Percentiles rank a stretch among this genome's conserved stretches.
These are phyloP conservation scores for Alectura lathami DNA, from an alignment of 2,113 vertebrate genomes.

Conservation along the genomic window DNA sequence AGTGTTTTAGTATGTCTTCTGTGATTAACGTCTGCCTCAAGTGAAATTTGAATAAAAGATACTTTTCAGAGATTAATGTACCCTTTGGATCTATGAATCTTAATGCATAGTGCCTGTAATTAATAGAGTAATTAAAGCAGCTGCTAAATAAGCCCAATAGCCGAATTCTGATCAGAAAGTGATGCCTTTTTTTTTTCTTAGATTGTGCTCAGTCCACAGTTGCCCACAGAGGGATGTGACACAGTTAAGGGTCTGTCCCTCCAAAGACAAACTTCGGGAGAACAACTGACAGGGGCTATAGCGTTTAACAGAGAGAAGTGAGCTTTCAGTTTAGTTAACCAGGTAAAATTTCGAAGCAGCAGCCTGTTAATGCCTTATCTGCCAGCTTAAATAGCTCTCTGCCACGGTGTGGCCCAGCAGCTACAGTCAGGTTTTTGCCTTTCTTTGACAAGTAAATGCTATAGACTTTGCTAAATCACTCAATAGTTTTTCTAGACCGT, in stretches of 20 bases:
- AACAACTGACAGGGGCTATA: background rate
- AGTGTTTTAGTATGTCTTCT: background rate
- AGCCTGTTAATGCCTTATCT: background rate
- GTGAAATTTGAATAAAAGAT: background rate
- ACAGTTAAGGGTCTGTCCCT: background rate
- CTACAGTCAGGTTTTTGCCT: background rate
- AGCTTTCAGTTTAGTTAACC: background rate
- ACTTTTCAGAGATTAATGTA: background rate
- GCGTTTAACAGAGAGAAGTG: accelerated
- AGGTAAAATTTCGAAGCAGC: background rate
- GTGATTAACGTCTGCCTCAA: background rate
- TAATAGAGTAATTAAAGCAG: background rate
- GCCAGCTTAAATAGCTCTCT: background rate
- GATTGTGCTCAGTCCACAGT: background rate
- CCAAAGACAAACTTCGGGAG: background rate
- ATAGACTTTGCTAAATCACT: background rate
- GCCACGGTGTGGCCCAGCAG: accelerated
- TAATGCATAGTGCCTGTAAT: background rate
- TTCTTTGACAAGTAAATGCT: background rate
- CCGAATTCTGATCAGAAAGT: background rate
- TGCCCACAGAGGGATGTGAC: background rate
- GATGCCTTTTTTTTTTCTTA: background rate
- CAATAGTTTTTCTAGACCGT: background rate
- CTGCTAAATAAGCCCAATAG: background rate
- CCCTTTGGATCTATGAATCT: background rate